Conservation (phyloP, 1,140 invertebrate genomes). For the Tetramorium simillimum region DNA sequence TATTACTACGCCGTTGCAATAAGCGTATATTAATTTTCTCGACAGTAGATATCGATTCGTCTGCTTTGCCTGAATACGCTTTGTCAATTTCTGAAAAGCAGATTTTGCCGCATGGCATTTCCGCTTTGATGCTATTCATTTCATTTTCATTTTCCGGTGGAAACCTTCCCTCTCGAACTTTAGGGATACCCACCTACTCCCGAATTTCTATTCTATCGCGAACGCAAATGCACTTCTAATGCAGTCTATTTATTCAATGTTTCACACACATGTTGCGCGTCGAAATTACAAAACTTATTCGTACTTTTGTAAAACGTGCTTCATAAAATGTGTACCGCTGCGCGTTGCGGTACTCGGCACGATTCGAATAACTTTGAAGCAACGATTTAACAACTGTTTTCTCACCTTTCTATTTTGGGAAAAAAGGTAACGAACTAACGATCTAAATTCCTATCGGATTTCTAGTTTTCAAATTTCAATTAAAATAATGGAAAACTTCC, state of each 20-base stretch:
- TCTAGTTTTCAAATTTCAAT: background rate
- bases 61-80: conserved; percentile 1
- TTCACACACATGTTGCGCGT: background rate
- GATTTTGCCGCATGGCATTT: conserved; percentile 25
- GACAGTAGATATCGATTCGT: conserved; percentile 27
- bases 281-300: conserved; percentile 35
- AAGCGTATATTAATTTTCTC: conserved; percentile 42
- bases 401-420: background rate
- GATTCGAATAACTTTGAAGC: conserved; percentile 10
- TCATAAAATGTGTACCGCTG: conserved; percentile 1
- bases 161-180: background rate
- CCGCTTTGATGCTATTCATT: conserved; percentile 15
- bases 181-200: background rate
- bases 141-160: background rate
- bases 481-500: conserved; percentile 22
- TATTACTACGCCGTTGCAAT: conserved; percentile 24
- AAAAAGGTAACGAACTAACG: conserved; percentile 1
- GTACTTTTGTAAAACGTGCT: background rate
- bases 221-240: background rate
- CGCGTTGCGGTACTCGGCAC: background rate
- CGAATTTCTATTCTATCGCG: conserved; percentile 26
- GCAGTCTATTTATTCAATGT: background rate
- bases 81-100: conserved; percentile 24
- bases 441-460: background rate
- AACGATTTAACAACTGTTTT: background rate